Evolutionary conservation across 2,797 vertebrate species (phyloP), one percentile per base, ranked within the genome.

Genomic region (Channallabes apus): DNA sequence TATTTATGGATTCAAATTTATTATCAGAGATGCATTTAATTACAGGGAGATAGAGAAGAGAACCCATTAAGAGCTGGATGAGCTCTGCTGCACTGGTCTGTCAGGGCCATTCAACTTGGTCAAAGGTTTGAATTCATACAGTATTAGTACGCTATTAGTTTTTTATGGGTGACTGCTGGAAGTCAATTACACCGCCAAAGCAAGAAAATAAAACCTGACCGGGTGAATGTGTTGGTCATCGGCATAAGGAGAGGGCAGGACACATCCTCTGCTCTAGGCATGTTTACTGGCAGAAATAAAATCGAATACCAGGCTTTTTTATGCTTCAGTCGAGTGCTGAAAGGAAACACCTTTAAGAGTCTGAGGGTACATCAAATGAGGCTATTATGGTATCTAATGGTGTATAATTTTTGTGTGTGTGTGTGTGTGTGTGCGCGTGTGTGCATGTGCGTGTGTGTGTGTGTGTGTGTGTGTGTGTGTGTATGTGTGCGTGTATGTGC

Each of bases 91-190:
- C 89, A 89, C 78, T 73, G 51, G 87, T 90, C 89, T 89, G 84
- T 80, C 72, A 91, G 90, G 89, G 91, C 85, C 89, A 27, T 87
- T 91, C 89, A 75, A 87, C 83, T 62, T 78, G 90, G 93, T 92
- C 92, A 89, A 87, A 90, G 91, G 91, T 90, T 91, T 93, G 93
- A 93, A 92, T 91, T 92, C 90, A 91, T 90, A 92, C 88, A 88
- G 91, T 91, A 95, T 95, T 94, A 95, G 92, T 91, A 93, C 93
- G 93, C 93, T 91, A 95, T 95, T 95, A 94, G 92, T 91, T 94
- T 73, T 95, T 95, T 94, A 95, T 94, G 91, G 93, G 91, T 88
- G 91, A 92, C 89, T 22, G 91, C 91, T 93, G 92, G 92, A 94
- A 95, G 94, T 94, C 94, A 94, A 94, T 95, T 94, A 95, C 93